phyloP scores from a whole-genome alignment of 2,888 invertebrate genomes.

The Latrodectus hesperus region DNA sequence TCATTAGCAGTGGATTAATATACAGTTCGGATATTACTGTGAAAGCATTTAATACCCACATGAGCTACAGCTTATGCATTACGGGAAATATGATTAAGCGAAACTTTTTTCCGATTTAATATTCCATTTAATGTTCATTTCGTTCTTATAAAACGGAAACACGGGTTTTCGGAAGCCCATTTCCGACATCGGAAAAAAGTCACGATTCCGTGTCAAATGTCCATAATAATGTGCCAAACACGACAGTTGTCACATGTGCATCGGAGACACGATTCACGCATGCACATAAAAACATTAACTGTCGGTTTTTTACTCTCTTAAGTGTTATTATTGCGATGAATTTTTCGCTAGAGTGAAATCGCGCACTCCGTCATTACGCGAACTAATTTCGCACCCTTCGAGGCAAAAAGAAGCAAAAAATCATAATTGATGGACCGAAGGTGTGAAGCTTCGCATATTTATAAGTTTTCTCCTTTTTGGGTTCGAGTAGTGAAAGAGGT shows the following conservation, averaged over 20 bases:
- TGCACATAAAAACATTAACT: background rate
- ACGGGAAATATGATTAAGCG: too few relatives aligned
- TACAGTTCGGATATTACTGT: too few relatives aligned
- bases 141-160: background rate
- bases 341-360: too few relatives aligned
- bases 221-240: slow-evolving; percentile 27
- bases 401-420: too few relatives aligned
- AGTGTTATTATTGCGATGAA: background rate
- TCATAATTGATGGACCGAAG: too few relatives aligned
- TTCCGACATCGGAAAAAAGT: background rate
- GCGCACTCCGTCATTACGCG: too few relatives aligned
- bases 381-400: too few relatives aligned
- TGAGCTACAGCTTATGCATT: background rate
- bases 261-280: background rate
- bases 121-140: background rate
- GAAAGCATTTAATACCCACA: too few relatives aligned
- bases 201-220: slow-evolving; percentile 29
- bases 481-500: too few relatives aligned
- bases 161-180: slow-evolving; percentile 6
- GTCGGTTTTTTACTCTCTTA: background rate
- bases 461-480: too few relatives aligned
- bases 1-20: too few relatives aligned
- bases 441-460: too few relatives aligned
- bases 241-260: slow-evolving; percentile 34
- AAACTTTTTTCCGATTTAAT: background rate